Conservation (phyloP, 2,797 vertebrate genomes). For the Myotis vivesi region DNA sequence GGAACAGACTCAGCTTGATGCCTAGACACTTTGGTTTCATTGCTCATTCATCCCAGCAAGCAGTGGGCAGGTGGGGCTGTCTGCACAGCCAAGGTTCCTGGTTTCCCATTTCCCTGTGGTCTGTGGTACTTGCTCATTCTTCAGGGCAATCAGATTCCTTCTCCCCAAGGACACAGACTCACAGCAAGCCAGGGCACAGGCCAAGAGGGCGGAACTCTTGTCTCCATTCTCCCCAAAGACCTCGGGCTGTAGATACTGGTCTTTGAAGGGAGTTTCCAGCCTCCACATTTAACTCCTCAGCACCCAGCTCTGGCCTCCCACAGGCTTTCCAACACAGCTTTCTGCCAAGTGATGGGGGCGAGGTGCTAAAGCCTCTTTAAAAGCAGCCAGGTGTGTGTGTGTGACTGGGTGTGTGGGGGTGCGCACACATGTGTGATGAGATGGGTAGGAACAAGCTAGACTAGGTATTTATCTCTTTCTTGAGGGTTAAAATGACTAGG, state of each 20-base stretch:
- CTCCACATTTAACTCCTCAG: neutral
- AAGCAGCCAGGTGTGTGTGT: neutral
- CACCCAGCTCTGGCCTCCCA: neutral
- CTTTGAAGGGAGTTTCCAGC: neutral
- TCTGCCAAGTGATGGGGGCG: neutral
- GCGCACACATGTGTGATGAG: neutral
- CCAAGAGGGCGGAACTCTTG: neutral
- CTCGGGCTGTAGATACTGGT: neutral
- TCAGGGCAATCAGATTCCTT: neutral
- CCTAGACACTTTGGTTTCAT: neutral
- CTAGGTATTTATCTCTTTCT: neutral
- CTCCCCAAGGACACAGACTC: neutral
- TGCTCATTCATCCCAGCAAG: neutral
- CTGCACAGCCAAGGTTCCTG: neutral
- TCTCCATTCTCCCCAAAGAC: neutral
- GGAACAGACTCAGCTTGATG: neutral
- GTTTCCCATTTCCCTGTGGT: neutral
- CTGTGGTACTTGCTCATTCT: neutral
- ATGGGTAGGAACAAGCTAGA: neutral
- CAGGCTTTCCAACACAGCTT: neutral
- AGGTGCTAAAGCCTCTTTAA: neutral
- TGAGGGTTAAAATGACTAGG: neutral
- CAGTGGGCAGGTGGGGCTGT: rapidly evolving
- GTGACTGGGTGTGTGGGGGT: too few species aligned
- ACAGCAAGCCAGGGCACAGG: neutral